Evolutionary conservation across 2,797 vertebrate genomes (phyloP), one percentile per base, ranked within the genome.

Genomic region (Loris lydekkerianus): DNA sequence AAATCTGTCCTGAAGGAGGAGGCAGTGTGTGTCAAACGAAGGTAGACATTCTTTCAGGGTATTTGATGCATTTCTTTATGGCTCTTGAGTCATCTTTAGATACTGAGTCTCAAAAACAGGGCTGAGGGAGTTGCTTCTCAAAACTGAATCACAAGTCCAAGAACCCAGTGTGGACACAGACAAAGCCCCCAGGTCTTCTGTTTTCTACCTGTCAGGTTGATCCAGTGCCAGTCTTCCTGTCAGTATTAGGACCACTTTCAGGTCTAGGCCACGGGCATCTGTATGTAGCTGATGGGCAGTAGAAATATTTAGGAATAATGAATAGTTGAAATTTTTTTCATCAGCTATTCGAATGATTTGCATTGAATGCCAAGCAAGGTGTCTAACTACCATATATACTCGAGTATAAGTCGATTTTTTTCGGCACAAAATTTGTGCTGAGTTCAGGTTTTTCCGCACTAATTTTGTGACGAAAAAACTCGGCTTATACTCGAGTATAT

Each of bases 221-320:
- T 0, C 25, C 7, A 1, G 23, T 1, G 21, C 13, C 4, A 0
- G 0, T 7, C 15, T 67, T 10, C 31, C 2, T 15, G 8, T 5
- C 73, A 9, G 9, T 4, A 14, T 14, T 4, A 61, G 10, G 60
- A 4, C 27, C 21, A 17, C 6, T 23, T 9, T 17, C 11, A 69
- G 13, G 23, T 34, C 53, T 69, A 34, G 8, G 14, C 43, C 11
- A 18, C 34, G 34, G 69, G 69, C 1, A 1, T 5, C 2, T 1
- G 56, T 13, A 1, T 10, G 65, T 2, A 49, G 43, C 0, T 67
- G 40, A 21, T 1, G 6, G 86, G 17, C 0, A 31, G 20, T 18
- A 6, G 0, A 40, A 70, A 29, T 20, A 29, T 7, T 67, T 25
- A 53, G 17, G 3, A 61, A 27, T 20, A 40, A 23, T 5, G 40